Base-by-base conservation (phyloP, 2,113 vertebrate genomes). In the Eurypyga helias region DNA sequence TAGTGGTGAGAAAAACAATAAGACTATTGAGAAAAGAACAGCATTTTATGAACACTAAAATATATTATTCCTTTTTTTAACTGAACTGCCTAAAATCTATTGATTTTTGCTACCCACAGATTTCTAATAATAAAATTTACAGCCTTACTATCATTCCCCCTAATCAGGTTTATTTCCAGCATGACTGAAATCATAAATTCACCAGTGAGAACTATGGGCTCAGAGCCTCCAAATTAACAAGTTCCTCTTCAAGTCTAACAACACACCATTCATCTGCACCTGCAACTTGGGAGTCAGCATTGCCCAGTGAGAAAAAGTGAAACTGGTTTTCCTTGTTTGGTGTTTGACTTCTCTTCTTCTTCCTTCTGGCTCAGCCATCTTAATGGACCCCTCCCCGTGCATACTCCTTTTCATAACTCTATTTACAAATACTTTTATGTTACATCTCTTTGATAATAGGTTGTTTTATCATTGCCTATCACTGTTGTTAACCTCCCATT, bases 111-210 rank as follows among this genome's bases (percentile, higher is more conserved):
- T 88, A 64, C 83, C 92, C 75, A 81, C 85, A 51, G n/a, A 34
- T 88, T 97, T 90, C 75, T 93, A 92, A 83, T 83, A 94, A 92
- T 91, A 92, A 93, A 81, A 81, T 41, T 21, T 51, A 67, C 92
- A 92, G 43, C 65, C 76, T 93, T 67, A 4, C 76, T 90, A 34
- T 89, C 65, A 29, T 75, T 70, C 64, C n/a, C 48, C 61, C 36
- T 83, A 83, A 81, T 82, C 26, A 28, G 49, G 43, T 94, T 93
- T 88, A 69, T 85, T 96, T 88, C 90, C 83, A 93, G 75, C n/a
- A 25, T 41, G 55, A 77, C 70, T 65, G 60, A 92, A 83, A 52
- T 87, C 79, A 83, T 54, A 71, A 83, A 55, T 57, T 86, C 41
- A 57, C 31, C 61, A 13, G 18, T 65, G 84, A 52, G 65, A 94